Evolutionary conservation across 2,888 invertebrate species (phyloP), one percentile per base, ranked within the genome.

Genomic region (Ischnus inquisitorius): DNA sequence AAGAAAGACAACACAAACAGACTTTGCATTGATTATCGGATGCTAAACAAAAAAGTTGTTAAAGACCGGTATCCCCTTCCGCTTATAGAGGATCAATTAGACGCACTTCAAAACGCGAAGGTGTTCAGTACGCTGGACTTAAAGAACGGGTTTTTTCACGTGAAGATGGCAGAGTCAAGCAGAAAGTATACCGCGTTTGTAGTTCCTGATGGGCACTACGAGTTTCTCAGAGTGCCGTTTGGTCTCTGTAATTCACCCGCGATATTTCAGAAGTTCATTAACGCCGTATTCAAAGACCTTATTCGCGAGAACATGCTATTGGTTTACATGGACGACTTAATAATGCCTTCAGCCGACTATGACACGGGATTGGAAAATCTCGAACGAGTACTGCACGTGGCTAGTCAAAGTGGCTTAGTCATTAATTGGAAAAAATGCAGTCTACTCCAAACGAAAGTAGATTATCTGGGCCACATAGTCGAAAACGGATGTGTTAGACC

Each of bases 1-100:
- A 62, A 89, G 72, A 90, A 89, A 79, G 84, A 87, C 10, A 87
- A 88, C 14, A 51, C 78, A 10, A 62, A 77, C 2, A 76, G 89
- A 19, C 51, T 89, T 6, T 93, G 93, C 81, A 89, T 93, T 0
- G 93, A 94, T 79, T 94, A 91, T 75, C 75, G 93, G 14, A 77
- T 83, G 25, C 60, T 93, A 0, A 94, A 93, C 82, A 82, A 84
- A 51, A 89, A 90, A 82, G 88, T 91, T 0, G 67, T 88, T 6
- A 89, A 87, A 81, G 88, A 88, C 60, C 79, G 85, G 5, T 85
- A 83, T 62, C 85, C 86, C 8, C 68, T 85, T 48, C 85, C 87
- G 22, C 43, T 86, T 6, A 82, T 86, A 0, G 82, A 84, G 46
- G 82, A 82, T 22, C 79, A 86, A 65, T 10, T 84, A 2, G 82